These are phyloP conservation scores for Heliconius ethilla DNA, from an alignment of 2,888 invertebrate genomes.

Conservation along the genomic window DNA sequence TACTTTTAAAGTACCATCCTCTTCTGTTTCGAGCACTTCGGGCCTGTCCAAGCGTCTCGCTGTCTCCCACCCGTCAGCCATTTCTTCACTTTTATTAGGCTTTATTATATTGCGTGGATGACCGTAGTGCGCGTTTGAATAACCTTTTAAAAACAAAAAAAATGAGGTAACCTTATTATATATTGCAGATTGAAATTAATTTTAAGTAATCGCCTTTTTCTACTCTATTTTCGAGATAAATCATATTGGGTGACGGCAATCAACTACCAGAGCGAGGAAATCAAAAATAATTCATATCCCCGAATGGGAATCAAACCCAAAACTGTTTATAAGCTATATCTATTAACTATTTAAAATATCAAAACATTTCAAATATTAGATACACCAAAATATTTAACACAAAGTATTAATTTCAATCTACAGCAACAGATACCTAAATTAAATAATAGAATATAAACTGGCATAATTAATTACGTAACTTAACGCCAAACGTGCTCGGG, in stretches of 20 bases:
- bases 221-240: not conserved
- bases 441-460: not conserved
- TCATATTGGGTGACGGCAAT: not conserved
- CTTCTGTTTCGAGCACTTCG: conserved; percentile 77
- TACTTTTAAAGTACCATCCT: conserved; percentile 80
- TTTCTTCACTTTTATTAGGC: conserved; percentile 74
- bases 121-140: conserved; percentile 85
- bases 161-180: not conserved
- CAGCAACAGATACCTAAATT: not conserved
- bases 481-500: conserved; percentile 18
- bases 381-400: not conserved
- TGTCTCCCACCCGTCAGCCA: conserved; percentile 86
- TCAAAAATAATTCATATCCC: not conserved
- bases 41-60: conserved; percentile 83
- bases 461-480: conserved; percentile 15
- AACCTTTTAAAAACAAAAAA: conserved; percentile 57
- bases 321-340: not conserved
- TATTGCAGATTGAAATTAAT: not conserved
- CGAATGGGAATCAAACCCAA: not conserved
- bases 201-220: not conserved
- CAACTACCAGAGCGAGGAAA: not conserved
- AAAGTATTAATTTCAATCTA: not conserved
- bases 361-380: not conserved
- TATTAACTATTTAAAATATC: not conserved
- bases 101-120: conserved; percentile 84